Evolutionary conservation across 1,140 invertebrate species (phyloP), one percentile per base, ranked within the genome.

Genomic region (Drosophila rufa): DNA sequence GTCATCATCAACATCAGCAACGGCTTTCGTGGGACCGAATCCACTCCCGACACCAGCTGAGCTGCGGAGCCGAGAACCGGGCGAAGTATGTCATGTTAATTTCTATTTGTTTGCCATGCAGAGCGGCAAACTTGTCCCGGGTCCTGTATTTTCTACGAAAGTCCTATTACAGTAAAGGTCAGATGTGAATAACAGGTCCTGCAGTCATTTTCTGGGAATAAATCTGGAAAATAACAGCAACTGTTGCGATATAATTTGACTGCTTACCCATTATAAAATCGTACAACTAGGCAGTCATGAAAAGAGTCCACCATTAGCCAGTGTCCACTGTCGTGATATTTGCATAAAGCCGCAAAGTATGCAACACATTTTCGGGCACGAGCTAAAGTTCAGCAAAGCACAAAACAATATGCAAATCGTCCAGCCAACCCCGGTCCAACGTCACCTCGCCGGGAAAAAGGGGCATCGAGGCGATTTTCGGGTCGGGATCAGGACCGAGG

Each of bases 311-410:
- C 43, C 38, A 56, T 50, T 38, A 15, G 7, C 3, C 22, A 60
- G 46, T 59, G 14, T n/a, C 7, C 67, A 73, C 69, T 73, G 82
- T 84, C 64, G 66, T 84, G 69, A 66, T 38, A 89, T 89, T 89
- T 85, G 82, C 85, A 89, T 89, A 89, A 82, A 58, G 78, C 81
- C 82, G 81, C 78, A 90, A 89, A 89, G 85, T 79, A 90, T 89
- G 85, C 85, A 90, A 75, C 81, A 89, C 80, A 87, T 87, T 78
- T 84, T 69, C 61, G n/a, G 53, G 75, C 78, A 80, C 60, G 71
- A 84, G 78, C 69, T 57, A 90, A 90, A 89, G 85, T 89, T 89
- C 81, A 84, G 56, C 70, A 61, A 66, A 71, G 61, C 61, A 78
- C 69, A 79, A 82, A 84, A 90, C 74, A 89, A 82, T 90, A 89